phyloP scores from a whole-genome alignment of 2,113 vertebrate species.

The Sinocyclocheilus anophthalmus region DNA sequence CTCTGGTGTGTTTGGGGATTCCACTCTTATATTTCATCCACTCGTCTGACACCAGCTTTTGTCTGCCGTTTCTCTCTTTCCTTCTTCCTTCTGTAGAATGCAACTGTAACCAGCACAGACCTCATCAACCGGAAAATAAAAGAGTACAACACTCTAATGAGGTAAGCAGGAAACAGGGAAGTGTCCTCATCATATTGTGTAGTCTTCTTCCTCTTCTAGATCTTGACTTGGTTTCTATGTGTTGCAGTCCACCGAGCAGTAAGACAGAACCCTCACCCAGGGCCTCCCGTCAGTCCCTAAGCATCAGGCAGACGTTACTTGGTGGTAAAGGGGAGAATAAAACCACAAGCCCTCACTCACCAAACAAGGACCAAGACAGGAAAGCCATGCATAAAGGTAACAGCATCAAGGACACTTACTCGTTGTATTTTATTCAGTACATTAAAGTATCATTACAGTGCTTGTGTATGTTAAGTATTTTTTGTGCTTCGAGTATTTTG shows the following conservation, averaged over 20 bases:
- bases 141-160: constrained; percentile 95
- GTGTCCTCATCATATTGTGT: not conserved
- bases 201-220: not conserved
- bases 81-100: constrained; percentile 78
- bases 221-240: constrained; percentile 34
- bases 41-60: not conserved
- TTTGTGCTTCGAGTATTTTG: no score
- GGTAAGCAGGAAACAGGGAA: constrained; percentile 73
- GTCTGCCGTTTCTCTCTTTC: not conserved
- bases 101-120: constrained; percentile 91
- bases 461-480: not conserved
- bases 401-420: not conserved
- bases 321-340: constrained; percentile 86
- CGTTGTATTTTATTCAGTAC: not conserved
- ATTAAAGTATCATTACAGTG: not conserved
- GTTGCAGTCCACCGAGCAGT: constrained; percentile 79
- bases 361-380: constrained; percentile 88
- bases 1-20: constrained; percentile 36
- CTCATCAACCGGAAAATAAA: constrained; percentile 96
- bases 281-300: constrained; percentile 89
- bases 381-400: constrained; percentile 87
- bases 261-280: constrained; percentile 89
- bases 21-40: not conserved
- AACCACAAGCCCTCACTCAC: constrained; percentile 85
- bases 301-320: constrained; percentile 89